Base-by-base conservation (phyloP, 2,797 vertebrate species). In the Alcedo atthis region DNA sequence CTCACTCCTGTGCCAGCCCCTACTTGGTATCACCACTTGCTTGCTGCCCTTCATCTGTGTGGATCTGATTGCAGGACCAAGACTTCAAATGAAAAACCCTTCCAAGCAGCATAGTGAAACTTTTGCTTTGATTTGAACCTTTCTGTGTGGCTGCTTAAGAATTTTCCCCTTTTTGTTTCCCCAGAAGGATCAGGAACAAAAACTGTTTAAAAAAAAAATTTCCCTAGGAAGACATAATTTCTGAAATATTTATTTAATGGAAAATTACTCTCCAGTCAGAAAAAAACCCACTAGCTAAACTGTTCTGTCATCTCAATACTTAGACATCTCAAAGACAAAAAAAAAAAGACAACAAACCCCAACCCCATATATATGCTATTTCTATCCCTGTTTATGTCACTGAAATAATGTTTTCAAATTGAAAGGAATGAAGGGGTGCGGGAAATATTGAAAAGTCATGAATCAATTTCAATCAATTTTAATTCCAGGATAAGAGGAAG, bases 391-490 rank as follows among this genome's bases (percentile, higher is more conserved):
- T 69, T 91, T 88, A 66, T 91, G 94, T 81, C 69, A 81, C 71
- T 75, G 68, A 87, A 91, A 87, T 69, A 66, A 43, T 55, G 32
- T 71, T 84, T 93, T 85, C 88, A 82, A 89, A 87, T 53, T 62
- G 66, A 71, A 92, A 94, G 75, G 51, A 91, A 75, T 93, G 69
- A 90, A 94, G 62, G 81, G 73, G 48, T 90, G 57, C 5, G 37
- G 78, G 53, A 95, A 94, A 90, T 95, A 94, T 91, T 92, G 81
- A 88, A 91, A 92, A 91, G 88, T 89, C 90, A 55, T 89, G 86
- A 95, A 92, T 91, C 90, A 84, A 82, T 92, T 92, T 95, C 90
- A 94, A 94, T 96, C 83, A 94, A 80, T 95, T 90, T 96, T 96
- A 95, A 95, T 94, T 96, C 88, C 73, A 94, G 86, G 87, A 68